These are phyloP conservation scores for Stomatorhinus walkeri DNA, from an alignment of 2,797 vertebrate genomes.

Conservation along the genomic window DNA sequence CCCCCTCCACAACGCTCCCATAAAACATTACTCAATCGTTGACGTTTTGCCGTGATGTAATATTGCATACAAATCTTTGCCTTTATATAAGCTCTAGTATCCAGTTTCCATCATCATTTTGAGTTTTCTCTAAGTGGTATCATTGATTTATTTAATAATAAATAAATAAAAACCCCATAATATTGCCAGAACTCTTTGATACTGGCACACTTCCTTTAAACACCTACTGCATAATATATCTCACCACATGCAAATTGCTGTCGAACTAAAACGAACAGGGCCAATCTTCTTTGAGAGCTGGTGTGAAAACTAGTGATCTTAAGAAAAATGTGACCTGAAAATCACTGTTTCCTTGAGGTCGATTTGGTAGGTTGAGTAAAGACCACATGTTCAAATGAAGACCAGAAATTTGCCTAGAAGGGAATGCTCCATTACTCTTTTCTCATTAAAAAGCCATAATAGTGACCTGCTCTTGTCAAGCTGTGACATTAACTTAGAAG, in stretches of 20 bases:
- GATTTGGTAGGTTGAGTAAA: neutral
- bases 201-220: neutral
- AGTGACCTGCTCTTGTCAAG: neutral
- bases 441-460: neutral
- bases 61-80: neutral
- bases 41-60: neutral
- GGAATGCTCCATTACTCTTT: neutral
- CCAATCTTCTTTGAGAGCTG: neutral
- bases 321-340: neutral
- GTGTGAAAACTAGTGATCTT: neutral
- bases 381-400: conserved; percentile 7
- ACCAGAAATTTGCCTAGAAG: neutral
- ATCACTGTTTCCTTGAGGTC: neutral
- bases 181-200: neutral
- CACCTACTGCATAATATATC: neutral
- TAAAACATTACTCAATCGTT: neutral
- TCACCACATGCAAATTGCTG: neutral
- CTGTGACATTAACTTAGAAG: neutral
- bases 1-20: neutral
- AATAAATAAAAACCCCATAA: neutral
- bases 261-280: neutral
- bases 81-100: neutral
- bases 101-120: neutral
- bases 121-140: neutral
- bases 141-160: neutral